Evolutionary conservation across 1,140 invertebrate species (phyloP), one percentile per base, ranked within the genome.

Genomic region (Lepidostoma basale): DNA sequence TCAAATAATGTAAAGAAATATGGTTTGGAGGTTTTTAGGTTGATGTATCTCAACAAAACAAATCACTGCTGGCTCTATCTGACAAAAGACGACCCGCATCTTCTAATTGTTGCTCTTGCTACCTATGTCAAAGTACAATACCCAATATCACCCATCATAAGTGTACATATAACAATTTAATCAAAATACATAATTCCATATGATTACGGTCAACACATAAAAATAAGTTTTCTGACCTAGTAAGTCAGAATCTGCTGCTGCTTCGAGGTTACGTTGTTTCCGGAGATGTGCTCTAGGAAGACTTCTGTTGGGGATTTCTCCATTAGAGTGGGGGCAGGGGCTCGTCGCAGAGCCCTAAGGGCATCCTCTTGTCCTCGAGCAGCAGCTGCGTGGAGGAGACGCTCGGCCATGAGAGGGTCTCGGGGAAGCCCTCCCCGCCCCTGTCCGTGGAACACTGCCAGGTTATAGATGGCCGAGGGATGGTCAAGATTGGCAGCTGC

Each of bases 381-480:
- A 3, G 87, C 86, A n/a, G 88, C 87, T 67, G 81, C 76, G 12
- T 74, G 77, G 22, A 89, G 80, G 20, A 86, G 79, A 16, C 80
- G 67, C 8, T 79, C 79, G 2, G 87, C 87, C 6, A 73, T 81
- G 18, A 75, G 74, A 12, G 74, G 66, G 69, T 87, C 81, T 8
- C 76, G 69, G 9, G 76, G 56, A 0, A 88, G 75, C 0, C 84
- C 86, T 23, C 86, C 88, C 68, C 80, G 79, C 1, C 87, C 88
- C 76, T 88, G 86, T 6, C 85, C 87, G 76, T 88, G 80, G 71
- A 85, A 89, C 40, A 89, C 82, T 8, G 85, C 87, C 28, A 88
- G 77, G 71, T 89, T 89, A 75, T 88, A 89, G 62, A 86, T 80
- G 0, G 87, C 87, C 69, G 82, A 83, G 2, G 86, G 78, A 75